Conservation (phyloP, 2,888 invertebrate species). For the Mimumesa dahlbomi region DNA sequence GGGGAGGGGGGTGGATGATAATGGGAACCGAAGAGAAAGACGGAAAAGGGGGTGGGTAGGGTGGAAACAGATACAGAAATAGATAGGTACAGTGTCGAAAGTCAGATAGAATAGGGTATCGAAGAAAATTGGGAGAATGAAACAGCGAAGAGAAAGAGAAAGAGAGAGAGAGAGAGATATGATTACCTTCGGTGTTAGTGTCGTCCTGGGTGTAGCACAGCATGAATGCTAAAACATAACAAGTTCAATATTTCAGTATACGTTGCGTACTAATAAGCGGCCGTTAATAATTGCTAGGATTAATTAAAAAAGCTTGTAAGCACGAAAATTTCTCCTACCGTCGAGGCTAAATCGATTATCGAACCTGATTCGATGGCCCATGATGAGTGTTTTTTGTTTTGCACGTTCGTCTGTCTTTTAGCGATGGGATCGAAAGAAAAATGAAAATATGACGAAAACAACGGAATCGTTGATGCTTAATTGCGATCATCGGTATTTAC, state of each 20-base stretch:
- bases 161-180: constrained; percentile 71
- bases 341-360: constrained; percentile 30
- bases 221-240: constrained; percentile 94
- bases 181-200: constrained; percentile 92
- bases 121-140: too few relatives aligned
- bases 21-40: constrained; percentile 26
- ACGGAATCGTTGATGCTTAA: too few relatives aligned
- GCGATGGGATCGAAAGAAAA: too few relatives aligned
- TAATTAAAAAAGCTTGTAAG: constrained; percentile 69
- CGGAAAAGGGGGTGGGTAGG: constrained; percentile 17
- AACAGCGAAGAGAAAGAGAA: constrained; percentile 33
- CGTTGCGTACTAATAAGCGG: constrained; percentile 64
- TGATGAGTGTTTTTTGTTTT: constrained; percentile 13
- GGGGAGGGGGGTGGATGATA: constrained; percentile 10
- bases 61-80: constrained; percentile 27
- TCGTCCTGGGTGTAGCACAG: constrained; percentile 97
- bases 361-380: constrained; percentile 29
- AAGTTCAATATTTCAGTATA: constrained; percentile 70
- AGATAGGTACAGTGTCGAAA: constrained; percentile 21
- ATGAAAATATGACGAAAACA: too few relatives aligned
- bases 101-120: neutral
- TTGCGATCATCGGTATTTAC: too few relatives aligned
- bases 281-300: constrained; percentile 64
- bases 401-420: constrained; percentile 13
- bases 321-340: constrained; percentile 54